Conservation (phyloP, 2,797 vertebrate species). For the Staurois parvus region DNA sequence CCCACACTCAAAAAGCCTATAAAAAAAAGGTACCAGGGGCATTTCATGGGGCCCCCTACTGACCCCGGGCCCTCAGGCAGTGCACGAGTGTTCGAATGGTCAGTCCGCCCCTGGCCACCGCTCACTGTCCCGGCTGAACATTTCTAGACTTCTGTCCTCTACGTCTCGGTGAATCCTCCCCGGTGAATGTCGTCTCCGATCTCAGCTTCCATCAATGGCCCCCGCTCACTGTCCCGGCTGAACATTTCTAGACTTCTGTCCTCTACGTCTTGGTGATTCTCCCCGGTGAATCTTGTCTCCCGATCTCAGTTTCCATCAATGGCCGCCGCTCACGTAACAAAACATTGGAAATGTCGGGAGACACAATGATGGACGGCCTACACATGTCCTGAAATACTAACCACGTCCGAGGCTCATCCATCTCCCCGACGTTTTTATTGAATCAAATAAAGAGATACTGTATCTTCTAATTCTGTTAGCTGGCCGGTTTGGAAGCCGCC, state of each 20-base stretch:
- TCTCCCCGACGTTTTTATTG: conserved; percentile 52
- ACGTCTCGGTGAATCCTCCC: too few relatives aligned
- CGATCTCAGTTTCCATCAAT: conserved; percentile 12
- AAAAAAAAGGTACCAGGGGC: too few relatives aligned
- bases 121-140: too few relatives aligned
- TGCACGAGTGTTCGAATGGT: too few relatives aligned
- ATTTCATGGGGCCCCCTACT: too few relatives aligned
- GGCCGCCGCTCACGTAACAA: conserved; percentile 1
- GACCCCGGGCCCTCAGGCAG: too few relatives aligned
- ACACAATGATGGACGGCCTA: conserved; percentile 32
- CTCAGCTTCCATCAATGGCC: too few relatives aligned
- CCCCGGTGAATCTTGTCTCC: neutral
- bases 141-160: too few relatives aligned
- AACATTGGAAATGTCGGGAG: conserved; percentile 24
- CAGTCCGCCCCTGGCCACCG: too few relatives aligned
- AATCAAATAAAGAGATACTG: conserved; percentile 55
- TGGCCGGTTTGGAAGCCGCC: conserved; percentile 12
- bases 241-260: neutral
- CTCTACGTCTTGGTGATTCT: neutral
- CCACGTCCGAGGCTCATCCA: conserved; percentile 29
- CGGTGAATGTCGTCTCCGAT: too few relatives aligned
- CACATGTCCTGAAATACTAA: conserved; percentile 43
- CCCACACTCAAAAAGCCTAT: too few relatives aligned
- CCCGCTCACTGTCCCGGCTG: too few relatives aligned
- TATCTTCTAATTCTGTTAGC: conserved; percentile 43